A percentile compares a stretch with the other conserved stretches of the same genome.
Evolutionary conservation across 2,113 vertebrate genomes (phyloP).

Genomic region (Ceuthmochares aereus): DNA sequence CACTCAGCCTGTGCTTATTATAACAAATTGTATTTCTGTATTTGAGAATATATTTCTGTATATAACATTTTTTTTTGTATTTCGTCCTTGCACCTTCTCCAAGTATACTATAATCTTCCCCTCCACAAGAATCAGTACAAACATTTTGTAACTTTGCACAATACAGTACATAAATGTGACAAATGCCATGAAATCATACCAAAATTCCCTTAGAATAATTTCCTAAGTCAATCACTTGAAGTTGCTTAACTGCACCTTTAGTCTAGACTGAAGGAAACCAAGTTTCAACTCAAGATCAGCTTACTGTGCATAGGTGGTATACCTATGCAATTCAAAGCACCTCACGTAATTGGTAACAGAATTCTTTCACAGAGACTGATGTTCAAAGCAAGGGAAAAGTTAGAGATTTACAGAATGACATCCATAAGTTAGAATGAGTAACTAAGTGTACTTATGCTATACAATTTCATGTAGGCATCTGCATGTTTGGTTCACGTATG

Average conservation of each 20-base stretch:
- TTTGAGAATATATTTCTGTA: background rate
- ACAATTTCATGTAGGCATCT: background rate
- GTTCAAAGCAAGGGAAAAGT: background rate
- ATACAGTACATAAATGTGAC: background rate
- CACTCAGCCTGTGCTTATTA: background rate
- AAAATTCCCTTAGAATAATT: background rate
- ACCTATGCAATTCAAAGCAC: background rate
- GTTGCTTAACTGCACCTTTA: background rate
- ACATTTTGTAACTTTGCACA: background rate
- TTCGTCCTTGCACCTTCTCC: background rate
- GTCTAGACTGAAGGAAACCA: background rate
- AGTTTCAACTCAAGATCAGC: background rate
- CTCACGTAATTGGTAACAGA: background rate
- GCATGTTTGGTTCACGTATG: background rate
- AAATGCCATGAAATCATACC: background rate
- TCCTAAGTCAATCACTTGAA: background rate
- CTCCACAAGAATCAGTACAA: background rate
- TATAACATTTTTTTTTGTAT: background rate
- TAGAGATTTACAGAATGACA: background rate
- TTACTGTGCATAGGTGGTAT: background rate
- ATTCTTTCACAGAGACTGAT: accelerated
- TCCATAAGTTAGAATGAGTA: background rate
- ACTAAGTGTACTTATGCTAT: background rate
- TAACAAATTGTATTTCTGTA: background rate
- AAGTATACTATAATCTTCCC: background rate